A percentile compares a stretch with the other conserved stretches of the same genome.
These are phyloP conservation scores for Mormyrus lacerda DNA, from an alignment of 2,113 vertebrate species.

Conservation along the genomic window DNA sequence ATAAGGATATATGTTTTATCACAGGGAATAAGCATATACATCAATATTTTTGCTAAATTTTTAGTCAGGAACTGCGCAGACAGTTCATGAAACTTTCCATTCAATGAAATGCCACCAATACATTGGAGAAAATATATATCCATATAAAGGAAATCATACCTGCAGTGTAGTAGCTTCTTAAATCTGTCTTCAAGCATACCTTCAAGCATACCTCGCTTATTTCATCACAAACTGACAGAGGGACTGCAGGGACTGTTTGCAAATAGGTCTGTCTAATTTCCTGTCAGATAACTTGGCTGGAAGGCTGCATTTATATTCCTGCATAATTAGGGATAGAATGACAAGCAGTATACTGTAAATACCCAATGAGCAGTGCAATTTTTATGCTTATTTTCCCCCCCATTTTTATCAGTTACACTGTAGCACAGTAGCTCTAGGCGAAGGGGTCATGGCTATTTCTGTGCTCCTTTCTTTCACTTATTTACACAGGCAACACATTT, in stretches of 20 bases:
- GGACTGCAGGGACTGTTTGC: conserved; percentile 26
- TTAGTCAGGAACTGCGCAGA: background rate
- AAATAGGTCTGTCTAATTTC: conserved; percentile 35
- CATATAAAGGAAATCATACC: background rate
- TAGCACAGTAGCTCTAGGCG: background rate
- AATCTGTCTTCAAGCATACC: background rate
- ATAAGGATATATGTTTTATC: background rate
- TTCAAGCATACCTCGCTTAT: conserved; percentile 1
- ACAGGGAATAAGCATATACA: background rate
- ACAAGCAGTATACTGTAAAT: conserved; percentile 23
- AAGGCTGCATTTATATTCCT: conserved; percentile 26
- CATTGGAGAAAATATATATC: background rate
- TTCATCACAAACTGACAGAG: conserved; percentile 18
- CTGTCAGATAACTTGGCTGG: conserved; percentile 25
- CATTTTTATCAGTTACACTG: background rate
- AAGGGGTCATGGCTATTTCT: background rate
- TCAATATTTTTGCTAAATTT: background rate
- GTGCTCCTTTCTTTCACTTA: background rate
- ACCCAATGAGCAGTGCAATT: conserved; percentile 4
- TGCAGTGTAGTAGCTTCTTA: background rate
- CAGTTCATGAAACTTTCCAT: background rate
- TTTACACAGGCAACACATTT: background rate
- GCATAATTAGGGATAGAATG: conserved; percentile 30
- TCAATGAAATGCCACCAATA: background rate
- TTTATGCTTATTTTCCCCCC: background rate